Conservation (phyloP, 2,888 invertebrate species). For the Nineta flava region DNA sequence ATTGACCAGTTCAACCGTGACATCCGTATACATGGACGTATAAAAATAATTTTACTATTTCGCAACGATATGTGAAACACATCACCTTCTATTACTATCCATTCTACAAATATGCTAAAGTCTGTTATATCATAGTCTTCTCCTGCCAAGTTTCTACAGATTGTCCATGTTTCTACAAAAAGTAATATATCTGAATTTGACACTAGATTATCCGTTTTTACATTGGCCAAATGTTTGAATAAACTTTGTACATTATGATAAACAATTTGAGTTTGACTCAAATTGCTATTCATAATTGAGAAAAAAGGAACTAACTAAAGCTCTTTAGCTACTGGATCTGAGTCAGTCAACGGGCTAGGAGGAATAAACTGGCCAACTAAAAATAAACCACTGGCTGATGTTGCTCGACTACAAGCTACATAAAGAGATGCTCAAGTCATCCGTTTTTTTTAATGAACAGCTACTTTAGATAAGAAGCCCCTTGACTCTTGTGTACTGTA, state of each 20-base stretch:
- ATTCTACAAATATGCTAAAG: too few species aligned
- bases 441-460: neutral
- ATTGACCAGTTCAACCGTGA: too few species aligned
- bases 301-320: neutral
- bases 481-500: conserved; percentile 14
- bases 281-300: neutral
- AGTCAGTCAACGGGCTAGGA: neutral
- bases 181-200: neutral
- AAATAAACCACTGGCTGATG: neutral
- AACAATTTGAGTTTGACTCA: neutral
- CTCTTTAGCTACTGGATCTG: neutral
- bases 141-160: too few species aligned
- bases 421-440: neutral
- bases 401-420: neutral
- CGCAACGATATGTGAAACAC: too few species aligned
- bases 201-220: neutral
- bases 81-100: too few species aligned
- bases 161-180: neutral
- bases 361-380: neutral
- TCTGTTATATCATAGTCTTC: too few species aligned
- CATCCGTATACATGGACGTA: too few species aligned
- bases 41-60: too few species aligned
- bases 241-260: neutral
- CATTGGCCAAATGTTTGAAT: neutral
- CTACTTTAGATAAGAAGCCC: conserved; percentile 8